Evolutionary conservation across 2,888 invertebrate species (phyloP), one percentile per base, ranked within the genome.

Genomic region (Phorcus lineatus): DNA sequence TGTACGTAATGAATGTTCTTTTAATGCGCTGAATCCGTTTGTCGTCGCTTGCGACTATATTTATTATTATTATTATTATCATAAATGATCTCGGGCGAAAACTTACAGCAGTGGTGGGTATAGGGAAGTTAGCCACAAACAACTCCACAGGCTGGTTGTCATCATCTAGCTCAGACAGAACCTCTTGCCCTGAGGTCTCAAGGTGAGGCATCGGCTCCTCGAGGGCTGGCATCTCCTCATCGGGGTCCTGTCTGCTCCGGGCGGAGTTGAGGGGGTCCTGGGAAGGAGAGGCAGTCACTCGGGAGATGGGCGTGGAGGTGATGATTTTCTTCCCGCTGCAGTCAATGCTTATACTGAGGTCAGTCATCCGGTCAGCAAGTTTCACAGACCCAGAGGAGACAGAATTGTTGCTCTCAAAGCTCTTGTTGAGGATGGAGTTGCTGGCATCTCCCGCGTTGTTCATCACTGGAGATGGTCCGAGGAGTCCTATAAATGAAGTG

Each of bases 121-220:
- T 80, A 16, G 84, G 86, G 55, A 86, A 86, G 54, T 86, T 86
- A 3, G 84, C 83, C n/a, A 86, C 74, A 54, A 84, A 83, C 28
- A 86, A 31, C 70, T 62, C 24, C 16, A 67, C 52, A 16, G 66
- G 52, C 47, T 57, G 53, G 17, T 62, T 24, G 17, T 66, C 77
- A 9, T 24, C 74, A 17, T 40, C 52, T 16, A 36, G 19, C 17
- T 36, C 70, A 0, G 31, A 47, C 47, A 11, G 11, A 47, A 13
- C 1, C 47, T 47, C 47, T 0, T 47, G 62, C 52, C 24, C 22
- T 3, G 66, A 47, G 13, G 7, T 9, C 66, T 80, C 80, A 17
- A 76, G 28, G 11, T 54, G 28, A 2, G 77, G 53, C 36, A 67
- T 66, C n/a, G 53, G 1, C 3, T 40, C 67, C 24, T 78, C 66